Conservation (phyloP, 2,797 vertebrate species). For the Pipistrellus pipistrellus region DNA sequence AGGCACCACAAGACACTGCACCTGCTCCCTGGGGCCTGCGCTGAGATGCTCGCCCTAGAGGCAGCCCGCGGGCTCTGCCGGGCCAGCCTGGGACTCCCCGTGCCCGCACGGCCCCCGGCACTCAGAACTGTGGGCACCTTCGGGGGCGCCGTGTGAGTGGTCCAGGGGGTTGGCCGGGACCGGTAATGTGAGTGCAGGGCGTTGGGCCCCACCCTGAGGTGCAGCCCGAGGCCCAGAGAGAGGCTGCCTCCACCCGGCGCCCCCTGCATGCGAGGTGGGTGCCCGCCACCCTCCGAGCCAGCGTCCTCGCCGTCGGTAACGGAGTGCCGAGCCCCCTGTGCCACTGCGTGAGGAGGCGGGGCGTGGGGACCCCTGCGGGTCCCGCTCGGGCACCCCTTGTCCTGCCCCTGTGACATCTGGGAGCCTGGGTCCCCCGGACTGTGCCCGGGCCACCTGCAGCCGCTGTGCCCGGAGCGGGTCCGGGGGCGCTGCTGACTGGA, state of each 20-base stretch:
- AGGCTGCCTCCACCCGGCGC: background rate
- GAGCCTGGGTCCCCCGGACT: no score
- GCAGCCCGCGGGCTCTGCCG: background rate
- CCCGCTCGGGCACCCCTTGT: background rate
- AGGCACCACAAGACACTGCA: background rate
- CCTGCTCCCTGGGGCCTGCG: accelerated
- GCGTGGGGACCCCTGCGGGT: background rate
- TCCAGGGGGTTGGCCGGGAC: accelerated
- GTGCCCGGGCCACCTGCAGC: background rate
- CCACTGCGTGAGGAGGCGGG: accelerated
- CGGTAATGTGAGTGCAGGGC: accelerated
- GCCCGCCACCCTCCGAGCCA: background rate
- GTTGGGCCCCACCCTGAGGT: accelerated
- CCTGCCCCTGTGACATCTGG: background rate
- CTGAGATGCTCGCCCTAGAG: accelerated
- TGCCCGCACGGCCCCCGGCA: no score
- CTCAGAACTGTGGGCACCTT: background rate
- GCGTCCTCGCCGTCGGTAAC: background rate
- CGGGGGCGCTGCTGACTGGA: background rate
- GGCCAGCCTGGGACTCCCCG: background rate
- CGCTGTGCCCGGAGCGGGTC: background rate
- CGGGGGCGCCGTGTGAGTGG: accelerated
- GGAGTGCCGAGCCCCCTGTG: accelerated
- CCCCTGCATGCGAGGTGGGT: background rate
- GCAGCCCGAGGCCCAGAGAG: background rate